These are phyloP conservation scores for Chascanopsetta lugubris DNA, from an alignment of 2,113 vertebrate genomes.

Conservation along the genomic window DNA sequence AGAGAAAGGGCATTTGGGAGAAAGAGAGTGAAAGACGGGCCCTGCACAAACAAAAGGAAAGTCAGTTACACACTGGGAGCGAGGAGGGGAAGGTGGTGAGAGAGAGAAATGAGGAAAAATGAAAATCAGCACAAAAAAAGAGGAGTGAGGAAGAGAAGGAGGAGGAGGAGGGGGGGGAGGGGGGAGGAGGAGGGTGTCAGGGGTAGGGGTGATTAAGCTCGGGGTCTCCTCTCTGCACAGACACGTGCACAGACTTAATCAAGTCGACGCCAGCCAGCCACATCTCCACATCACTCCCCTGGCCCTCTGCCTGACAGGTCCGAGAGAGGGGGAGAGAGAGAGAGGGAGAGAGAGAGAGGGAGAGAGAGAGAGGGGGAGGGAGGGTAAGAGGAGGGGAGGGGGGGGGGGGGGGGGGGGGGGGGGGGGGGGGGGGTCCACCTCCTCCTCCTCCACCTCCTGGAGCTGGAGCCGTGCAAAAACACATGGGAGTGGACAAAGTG, in stretches of 20 bases:
- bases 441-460: constrained; percentile 50
- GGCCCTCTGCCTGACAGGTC: constrained; percentile 80
- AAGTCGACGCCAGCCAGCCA: constrained; percentile 79
- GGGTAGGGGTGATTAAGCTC: constrained; percentile 74
- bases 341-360: constrained; percentile 30
- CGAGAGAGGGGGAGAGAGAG: constrained; percentile 31
- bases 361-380: constrained; percentile 45
- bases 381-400: constrained; percentile 49
- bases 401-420: constrained; percentile 74
- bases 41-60: constrained; percentile 63
- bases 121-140: constrained; percentile 51
- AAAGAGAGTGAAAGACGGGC: constrained; percentile 55
- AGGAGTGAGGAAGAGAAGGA: constrained; percentile 55
- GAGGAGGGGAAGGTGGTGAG: constrained; percentile 25
- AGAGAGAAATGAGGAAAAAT: constrained; percentile 42
- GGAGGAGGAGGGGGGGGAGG: constrained; percentile 4
- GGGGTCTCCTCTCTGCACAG: constrained; percentile 81
- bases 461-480: constrained; percentile 74
- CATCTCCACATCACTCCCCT: constrained; percentile 78
- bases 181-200: constrained; percentile 61
- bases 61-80: constrained; percentile 61
- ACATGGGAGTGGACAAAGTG: constrained; percentile 57
- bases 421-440: constrained; percentile 47
- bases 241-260: constrained; percentile 84
- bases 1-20: constrained; percentile 53